These are phyloP conservation scores for Metridium senile DNA, from an alignment of 92 coral and sea anemone species.

Conservation along the genomic window DNA sequence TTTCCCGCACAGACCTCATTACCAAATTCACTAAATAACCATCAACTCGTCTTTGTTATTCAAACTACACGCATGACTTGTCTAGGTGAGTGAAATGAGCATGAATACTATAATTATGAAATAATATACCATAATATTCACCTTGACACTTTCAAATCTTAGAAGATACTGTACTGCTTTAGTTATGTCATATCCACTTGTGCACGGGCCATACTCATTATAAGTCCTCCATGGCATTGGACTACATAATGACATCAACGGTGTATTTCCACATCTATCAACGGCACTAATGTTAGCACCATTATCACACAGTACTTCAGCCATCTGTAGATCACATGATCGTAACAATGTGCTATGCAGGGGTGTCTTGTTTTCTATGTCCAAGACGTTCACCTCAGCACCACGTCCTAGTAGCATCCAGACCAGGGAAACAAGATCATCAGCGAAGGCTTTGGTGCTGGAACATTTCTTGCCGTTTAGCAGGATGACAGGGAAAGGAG, in stretches of 20 bases:
- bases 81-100: too few relatives aligned
- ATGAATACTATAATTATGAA: background rate
- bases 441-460: conserved; percentile 62
- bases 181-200: conserved; percentile 50
- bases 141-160: conserved; percentile 76
- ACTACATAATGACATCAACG: conserved; percentile 81
- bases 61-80: too few relatives aligned
- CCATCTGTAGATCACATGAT: conserved; percentile 74
- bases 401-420: conserved; percentile 85
- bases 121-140: background rate
- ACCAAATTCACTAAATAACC: too few relatives aligned
- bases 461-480: conserved; percentile 34
- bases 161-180: conserved; percentile 66
- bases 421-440: conserved; percentile 63
- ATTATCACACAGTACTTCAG: conserved; percentile 76
- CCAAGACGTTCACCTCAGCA: conserved; percentile 76
- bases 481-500: conserved; percentile 37
- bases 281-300: conserved; percentile 73
- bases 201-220: conserved; percentile 71
- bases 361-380: conserved; percentile 77
- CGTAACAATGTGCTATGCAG: conserved; percentile 69
- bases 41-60: too few relatives aligned
- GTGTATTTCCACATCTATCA: conserved; percentile 84
- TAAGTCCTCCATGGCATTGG: conserved; percentile 79
- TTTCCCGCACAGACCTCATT: too few relatives aligned